Evolutionary conservation across 2,888 invertebrate genomes (phyloP).

Genomic region (Callosobruchus maculatus): DNA sequence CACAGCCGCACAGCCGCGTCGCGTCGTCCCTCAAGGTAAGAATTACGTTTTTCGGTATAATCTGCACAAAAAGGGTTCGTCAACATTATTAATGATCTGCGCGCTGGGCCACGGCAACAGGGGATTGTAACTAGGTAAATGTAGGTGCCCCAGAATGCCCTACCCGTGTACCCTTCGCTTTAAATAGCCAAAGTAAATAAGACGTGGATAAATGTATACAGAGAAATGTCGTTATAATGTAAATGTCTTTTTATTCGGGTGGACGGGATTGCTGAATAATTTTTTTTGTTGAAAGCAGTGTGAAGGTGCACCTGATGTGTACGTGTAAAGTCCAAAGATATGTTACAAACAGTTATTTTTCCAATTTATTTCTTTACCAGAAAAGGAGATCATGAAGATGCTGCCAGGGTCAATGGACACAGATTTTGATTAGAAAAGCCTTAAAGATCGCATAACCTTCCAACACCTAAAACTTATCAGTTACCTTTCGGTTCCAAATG

Average conservation of each 20-base stretch:
- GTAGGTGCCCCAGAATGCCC: neutral
- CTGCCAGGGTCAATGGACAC: too few relatives aligned
- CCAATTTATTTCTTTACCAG: too few relatives aligned
- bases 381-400: too few relatives aligned
- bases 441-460: too few relatives aligned
- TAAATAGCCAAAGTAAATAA: neutral
- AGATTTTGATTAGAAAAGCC: too few relatives aligned
- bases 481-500: too few relatives aligned
- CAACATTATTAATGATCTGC: neutral
- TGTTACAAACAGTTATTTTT: too few relatives aligned
- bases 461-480: too few relatives aligned
- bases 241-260: neutral
- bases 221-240: neutral
- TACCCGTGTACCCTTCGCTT: neutral
- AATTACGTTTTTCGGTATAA: constrained; percentile 24
- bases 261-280: neutral
- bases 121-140: neutral
- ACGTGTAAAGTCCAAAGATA: too few relatives aligned
- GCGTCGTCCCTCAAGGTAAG: constrained; percentile 32
- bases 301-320: too few relatives aligned
- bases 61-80: constrained; percentile 12
- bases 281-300: neutral
- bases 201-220: neutral
- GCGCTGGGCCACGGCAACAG: neutral
- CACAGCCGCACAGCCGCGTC: constrained; percentile 26